These are phyloP conservation scores for Calcarius lapponicus DNA, from an alignment of 2,797 vertebrate species.

Conservation along the genomic window DNA sequence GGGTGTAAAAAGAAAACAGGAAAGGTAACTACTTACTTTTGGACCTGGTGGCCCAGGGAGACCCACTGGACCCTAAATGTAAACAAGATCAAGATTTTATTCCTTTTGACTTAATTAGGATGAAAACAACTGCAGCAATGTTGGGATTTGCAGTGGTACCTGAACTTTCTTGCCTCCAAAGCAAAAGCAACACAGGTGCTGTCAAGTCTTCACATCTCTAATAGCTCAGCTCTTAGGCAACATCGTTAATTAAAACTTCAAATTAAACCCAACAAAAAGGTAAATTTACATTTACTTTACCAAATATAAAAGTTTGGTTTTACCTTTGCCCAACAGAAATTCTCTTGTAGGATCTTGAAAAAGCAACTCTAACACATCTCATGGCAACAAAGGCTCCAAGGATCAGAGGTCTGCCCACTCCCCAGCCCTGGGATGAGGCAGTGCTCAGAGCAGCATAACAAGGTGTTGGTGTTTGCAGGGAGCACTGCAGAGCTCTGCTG, in stretches of 20 bases:
- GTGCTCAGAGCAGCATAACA: fast-evolving
- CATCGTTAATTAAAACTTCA: neutral
- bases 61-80: constrained; percentile 83
- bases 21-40: constrained; percentile 80
- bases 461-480: neutral
- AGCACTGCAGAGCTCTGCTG: neutral
- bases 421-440: neutral
- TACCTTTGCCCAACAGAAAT: neutral
- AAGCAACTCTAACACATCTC: neutral
- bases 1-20: neutral
- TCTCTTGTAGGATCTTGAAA: neutral
- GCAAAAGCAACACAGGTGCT: neutral
- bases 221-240: neutral
- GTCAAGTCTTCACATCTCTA: neutral
- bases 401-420: neutral
- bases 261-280: neutral
- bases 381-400: neutral
- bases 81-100: constrained; percentile 20
- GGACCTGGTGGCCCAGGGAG: constrained; percentile 83
- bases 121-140: neutral
- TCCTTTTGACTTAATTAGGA: neutral
- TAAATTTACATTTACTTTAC: too few relatives aligned
- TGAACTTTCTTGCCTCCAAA: neutral
- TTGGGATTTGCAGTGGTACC: neutral
- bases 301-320: neutral